phyloP scores from a whole-genome alignment of 1,140 invertebrate species.

The Atta cephalotes region DNA sequence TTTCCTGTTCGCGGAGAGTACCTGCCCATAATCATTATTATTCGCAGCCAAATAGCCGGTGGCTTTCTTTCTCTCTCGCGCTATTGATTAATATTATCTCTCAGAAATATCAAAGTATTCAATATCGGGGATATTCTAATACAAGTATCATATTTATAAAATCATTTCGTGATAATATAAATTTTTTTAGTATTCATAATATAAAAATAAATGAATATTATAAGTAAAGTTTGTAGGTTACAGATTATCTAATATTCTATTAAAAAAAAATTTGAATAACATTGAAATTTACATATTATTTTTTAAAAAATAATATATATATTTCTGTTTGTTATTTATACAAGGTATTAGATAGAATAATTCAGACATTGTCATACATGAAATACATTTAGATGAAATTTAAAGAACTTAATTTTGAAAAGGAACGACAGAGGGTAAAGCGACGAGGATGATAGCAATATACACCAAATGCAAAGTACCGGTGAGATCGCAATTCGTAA shows the following conservation, averaged over 20 bases:
- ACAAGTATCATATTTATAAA: not conserved
- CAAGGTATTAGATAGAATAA: not conserved
- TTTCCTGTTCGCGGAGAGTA: constrained; percentile 76
- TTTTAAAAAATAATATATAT: not conserved
- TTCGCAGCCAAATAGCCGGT: constrained; percentile 70
- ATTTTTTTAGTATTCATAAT: not conserved
- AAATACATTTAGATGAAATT: constrained; percentile 15
- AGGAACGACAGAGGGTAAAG: not conserved
- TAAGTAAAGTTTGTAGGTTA: not conserved
- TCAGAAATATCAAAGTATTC: constrained; percentile 55
- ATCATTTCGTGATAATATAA: not conserved
- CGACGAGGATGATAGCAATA: constrained; percentile 50
- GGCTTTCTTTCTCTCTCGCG: constrained; percentile 67
- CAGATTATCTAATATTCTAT: not conserved
- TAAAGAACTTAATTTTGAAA: constrained; percentile 63
- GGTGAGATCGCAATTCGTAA: constrained; percentile 72
- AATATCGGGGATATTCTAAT: not conserved
- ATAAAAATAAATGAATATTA: not conserved
- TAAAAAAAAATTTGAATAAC: not conserved
- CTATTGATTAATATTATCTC: constrained; percentile 68
- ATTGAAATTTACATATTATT: not conserved
- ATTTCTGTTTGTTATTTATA: not conserved
- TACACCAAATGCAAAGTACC: constrained; percentile 77
- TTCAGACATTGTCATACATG: not conserved
- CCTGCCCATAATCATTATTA: constrained; percentile 75